phyloP scores from a whole-genome alignment of 2,888 invertebrate genomes.

The Alloscopus bannaensis region DNA sequence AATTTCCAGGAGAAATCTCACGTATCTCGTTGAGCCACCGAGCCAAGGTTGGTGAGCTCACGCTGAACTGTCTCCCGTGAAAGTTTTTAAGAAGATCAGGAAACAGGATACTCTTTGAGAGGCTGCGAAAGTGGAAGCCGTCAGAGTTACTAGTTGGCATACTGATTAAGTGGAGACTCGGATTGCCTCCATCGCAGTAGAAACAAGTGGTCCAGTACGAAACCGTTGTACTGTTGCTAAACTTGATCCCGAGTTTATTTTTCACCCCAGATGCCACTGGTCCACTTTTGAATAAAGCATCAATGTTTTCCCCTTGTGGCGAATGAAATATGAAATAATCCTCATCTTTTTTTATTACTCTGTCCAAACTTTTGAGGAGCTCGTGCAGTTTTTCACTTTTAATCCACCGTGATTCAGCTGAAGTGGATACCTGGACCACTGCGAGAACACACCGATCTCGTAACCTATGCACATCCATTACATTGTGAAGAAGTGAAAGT shows the following conservation, averaged over 20 bases:
- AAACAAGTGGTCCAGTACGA: conserved; percentile 50
- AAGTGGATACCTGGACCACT: conserved; percentile 25
- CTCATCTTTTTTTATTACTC: conserved; percentile 59
- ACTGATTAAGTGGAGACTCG: conserved; percentile 23
- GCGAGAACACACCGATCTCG: conserved; percentile 15
- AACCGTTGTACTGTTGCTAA: neutral
- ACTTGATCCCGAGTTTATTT: conserved; percentile 44
- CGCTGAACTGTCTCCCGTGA: conserved; percentile 44
- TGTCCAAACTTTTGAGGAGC: conserved; percentile 12
- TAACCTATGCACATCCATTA: conserved; percentile 37
- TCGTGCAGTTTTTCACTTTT: conserved; percentile 9
- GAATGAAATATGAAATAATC: conserved; percentile 60
- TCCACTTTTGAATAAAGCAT: conserved; percentile 19
- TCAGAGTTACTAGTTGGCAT: conserved; percentile 34
- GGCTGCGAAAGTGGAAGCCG: conserved; percentile 33
- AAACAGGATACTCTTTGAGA: conserved; percentile 43
- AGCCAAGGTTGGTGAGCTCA: conserved; percentile 37
- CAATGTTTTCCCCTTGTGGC: neutral
- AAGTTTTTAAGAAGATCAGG: conserved; percentile 60
- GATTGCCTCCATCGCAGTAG: conserved; percentile 43
- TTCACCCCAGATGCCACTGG: conserved; percentile 36
- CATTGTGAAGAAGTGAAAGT: neutral
- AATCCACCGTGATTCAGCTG: neutral
- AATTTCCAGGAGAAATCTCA: conserved; percentile 27
- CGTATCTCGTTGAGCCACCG: conserved; percentile 57